Conservation (phyloP, 2,888 invertebrate genomes). For the Hydriomena furcata region DNA sequence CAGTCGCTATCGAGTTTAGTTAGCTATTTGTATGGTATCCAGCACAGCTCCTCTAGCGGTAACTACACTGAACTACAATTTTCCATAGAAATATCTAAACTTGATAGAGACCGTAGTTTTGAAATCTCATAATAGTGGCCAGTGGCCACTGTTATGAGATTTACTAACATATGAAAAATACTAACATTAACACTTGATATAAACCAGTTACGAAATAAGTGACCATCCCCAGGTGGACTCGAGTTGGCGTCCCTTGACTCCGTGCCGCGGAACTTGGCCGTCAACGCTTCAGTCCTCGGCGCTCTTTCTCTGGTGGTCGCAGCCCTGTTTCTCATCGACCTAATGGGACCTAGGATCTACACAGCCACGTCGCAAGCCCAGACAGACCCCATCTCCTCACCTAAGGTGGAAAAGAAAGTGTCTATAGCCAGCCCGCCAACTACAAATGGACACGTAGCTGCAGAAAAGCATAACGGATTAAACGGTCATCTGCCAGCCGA, state of each 20-base stretch:
- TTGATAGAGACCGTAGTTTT: no score
- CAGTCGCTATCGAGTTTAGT: no score
- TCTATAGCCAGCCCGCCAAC: constrained; percentile 53
- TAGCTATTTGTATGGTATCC: no score
- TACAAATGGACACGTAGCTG: constrained; percentile 46
- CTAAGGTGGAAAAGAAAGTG: constrained; percentile 63
- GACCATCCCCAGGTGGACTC: constrained; percentile 81
- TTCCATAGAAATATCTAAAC: no score
- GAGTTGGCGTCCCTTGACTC: constrained; percentile 88
- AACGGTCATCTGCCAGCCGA: constrained; percentile 45
- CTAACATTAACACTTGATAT: no score
- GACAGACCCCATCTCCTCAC: constrained; percentile 62
- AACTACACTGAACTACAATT: no score
- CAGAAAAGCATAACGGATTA: constrained; percentile 43
- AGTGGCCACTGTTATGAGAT: no score
- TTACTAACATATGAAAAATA: no score
- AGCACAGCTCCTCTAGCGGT: no score
- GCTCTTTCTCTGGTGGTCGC: constrained; percentile 86
- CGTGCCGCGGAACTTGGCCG: constrained; percentile 86
- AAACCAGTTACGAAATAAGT: no score
- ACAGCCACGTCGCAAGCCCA: constrained; percentile 69
- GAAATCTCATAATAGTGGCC: no score
- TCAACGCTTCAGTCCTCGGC: constrained; percentile 89
- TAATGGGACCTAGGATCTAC: constrained; percentile 83
- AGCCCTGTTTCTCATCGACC: constrained; percentile 86